Conservation (phyloP, 2,888 invertebrate genomes). For the Myathropa florea region DNA sequence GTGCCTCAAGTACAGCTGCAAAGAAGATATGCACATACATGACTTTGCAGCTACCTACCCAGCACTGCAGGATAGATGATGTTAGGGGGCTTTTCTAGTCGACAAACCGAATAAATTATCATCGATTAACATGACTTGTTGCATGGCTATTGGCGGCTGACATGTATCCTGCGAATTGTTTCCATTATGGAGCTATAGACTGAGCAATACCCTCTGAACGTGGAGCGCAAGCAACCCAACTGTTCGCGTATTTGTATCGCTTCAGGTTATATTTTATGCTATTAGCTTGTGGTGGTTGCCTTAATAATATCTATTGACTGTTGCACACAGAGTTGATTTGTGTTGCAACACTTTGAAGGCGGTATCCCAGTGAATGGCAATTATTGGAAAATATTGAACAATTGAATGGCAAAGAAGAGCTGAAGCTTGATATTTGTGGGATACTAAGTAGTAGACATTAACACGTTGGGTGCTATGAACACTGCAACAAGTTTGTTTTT, state of each 20-base stretch:
- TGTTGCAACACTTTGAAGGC: constrained; percentile 58
- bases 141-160: constrained; percentile 62
- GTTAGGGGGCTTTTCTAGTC: constrained; percentile 57
- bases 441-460: constrained; percentile 33
- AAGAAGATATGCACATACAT: constrained; percentile 27
- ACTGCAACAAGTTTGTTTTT: background rate
- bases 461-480: constrained; percentile 1
- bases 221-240: constrained; percentile 19
- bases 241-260: constrained; percentile 45
- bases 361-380: constrained; percentile 45
- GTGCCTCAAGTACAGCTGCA: constrained; percentile 47
- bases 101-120: constrained; percentile 66
- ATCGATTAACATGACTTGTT: constrained; percentile 71
- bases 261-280: constrained; percentile 55
- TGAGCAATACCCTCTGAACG: constrained; percentile 14
- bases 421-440: background rate
- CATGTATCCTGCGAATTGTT: constrained; percentile 66
- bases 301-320: constrained; percentile 49
- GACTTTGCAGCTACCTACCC: constrained; percentile 53
- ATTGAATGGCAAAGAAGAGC: background rate
- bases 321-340: constrained; percentile 54
- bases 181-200: constrained; percentile 37
- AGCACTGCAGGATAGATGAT: constrained; percentile 57
- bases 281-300: constrained; percentile 36
- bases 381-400: constrained; percentile 50